A percentile compares a stretch with the other conserved stretches of the same genome.
These are phyloP conservation scores for Coptodon bakossiorum DNA, from an alignment of 2,113 vertebrate species.

Conservation along the genomic window DNA sequence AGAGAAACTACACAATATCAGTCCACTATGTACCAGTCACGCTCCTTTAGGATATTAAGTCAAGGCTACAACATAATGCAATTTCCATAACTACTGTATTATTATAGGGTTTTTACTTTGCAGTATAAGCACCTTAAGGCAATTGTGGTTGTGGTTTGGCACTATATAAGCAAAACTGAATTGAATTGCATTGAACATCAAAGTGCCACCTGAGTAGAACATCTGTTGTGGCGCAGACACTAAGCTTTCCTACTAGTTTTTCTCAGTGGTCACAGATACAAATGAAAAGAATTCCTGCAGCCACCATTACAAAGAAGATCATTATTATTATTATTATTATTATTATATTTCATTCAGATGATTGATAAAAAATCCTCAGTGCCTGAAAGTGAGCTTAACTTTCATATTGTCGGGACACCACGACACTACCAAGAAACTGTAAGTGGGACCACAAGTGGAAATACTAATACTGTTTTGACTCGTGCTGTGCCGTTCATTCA, in stretches of 20 bases:
- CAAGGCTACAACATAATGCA: neutral
- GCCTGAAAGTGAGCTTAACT: neutral
- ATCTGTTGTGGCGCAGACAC: neutral
- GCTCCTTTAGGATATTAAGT: neutral
- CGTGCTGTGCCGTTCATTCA: accelerated
- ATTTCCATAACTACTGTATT: neutral
- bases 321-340: neutral
- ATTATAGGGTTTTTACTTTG: neutral
- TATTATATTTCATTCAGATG: neutral
- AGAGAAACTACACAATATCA: neutral
- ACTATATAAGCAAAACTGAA: neutral
- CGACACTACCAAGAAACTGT: neutral
- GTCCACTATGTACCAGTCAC: neutral
- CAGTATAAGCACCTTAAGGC: neutral
- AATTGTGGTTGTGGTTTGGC: neutral
- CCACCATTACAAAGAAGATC: neutral
- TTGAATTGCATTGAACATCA: neutral
- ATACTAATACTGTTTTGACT: neutral
- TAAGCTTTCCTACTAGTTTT: neutral
- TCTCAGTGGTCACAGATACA: neutral
- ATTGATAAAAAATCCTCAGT: neutral
- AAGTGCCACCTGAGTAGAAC: neutral
- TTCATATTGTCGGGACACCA: neutral
- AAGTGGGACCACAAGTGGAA: neutral
- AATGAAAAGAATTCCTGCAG: neutral